Percentiles rank a stretch among this genome's conserved stretches.
These are phyloP conservation scores for Phyto melanocephala DNA, from an alignment of 2,888 invertebrate genomes.

Conservation along the genomic window DNA sequence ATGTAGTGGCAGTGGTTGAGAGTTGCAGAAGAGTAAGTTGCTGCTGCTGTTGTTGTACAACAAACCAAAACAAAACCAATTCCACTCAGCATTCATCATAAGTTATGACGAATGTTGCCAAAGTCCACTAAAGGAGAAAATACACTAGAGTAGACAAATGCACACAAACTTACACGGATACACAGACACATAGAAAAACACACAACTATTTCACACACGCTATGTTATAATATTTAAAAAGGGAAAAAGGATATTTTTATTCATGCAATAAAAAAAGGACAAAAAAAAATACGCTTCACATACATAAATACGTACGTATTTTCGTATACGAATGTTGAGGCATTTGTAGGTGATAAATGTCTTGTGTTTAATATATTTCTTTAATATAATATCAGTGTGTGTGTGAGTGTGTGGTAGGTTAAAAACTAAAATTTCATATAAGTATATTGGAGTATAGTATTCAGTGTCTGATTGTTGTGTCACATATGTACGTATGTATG, in stretches of 20 bases:
- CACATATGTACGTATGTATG: background rate
- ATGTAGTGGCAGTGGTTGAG: background rate
- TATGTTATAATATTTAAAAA: background rate
- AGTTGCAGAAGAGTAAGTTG: too few relatives aligned
- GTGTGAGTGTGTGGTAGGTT: background rate
- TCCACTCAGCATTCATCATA: conserved; percentile 33
- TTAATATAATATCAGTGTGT: background rate
- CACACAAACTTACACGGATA: background rate
- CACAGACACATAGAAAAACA: background rate
- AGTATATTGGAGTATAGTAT: background rate
- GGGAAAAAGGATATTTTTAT: conserved; percentile 41
- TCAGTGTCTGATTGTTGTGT: background rate
- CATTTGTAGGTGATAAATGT: conserved; percentile 52
- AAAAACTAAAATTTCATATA: background rate
- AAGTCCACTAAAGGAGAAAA: conserved; percentile 42
- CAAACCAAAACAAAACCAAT: background rate
- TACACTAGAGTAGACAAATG: background rate
- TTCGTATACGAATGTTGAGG: background rate
- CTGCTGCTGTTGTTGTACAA: background rate
- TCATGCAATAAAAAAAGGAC: background rate
- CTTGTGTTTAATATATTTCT: conserved; percentile 19
- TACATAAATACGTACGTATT: background rate
- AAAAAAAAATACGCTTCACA: background rate
- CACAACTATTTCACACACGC: too few relatives aligned
- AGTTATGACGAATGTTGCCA: conserved; percentile 12